A percentile compares a stretch with the other conserved stretches of the same genome.
These are phyloP conservation scores for Nezara viridula DNA, from an alignment of 2,888 invertebrate genomes.

Conservation along the genomic window DNA sequence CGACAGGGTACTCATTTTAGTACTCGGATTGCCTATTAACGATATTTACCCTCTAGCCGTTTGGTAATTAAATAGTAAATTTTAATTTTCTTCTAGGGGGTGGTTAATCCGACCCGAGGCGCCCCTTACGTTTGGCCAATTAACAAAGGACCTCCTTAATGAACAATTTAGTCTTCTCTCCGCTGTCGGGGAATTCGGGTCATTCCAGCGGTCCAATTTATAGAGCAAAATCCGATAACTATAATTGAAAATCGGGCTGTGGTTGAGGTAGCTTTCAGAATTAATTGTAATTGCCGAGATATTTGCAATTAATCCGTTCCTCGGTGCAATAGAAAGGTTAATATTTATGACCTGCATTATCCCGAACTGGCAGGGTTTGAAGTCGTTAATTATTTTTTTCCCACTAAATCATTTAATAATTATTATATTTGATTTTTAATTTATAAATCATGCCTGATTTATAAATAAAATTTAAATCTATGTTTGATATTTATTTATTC, in stretches of 20 bases:
- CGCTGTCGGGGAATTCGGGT: background rate
- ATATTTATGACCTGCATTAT: too few species aligned
- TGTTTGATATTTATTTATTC: too few species aligned
- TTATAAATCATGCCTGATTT: too few species aligned
- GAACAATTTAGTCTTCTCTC: constrained; percentile 22
- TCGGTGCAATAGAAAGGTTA: background rate
- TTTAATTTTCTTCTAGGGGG: constrained; percentile 22
- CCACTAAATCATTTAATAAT: too few species aligned
- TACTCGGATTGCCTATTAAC: constrained; percentile 25
- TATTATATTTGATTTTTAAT: too few species aligned
- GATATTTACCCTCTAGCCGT: background rate
- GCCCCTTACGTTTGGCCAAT: constrained; percentile 11
- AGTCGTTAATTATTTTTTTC: too few species aligned
- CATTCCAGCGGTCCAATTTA: background rate
- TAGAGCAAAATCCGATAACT: constrained; percentile 11
- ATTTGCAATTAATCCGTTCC: background rate
- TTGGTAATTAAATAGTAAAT: constrained; percentile 29
- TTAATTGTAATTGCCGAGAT: background rate
- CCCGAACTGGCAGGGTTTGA: too few species aligned
- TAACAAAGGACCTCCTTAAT: constrained; percentile 28
- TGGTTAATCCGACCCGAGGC: background rate
- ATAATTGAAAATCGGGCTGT: background rate
- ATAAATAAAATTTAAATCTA: too few species aligned
- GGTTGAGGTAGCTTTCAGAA: background rate
- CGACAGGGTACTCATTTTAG: background rate